Evolutionary conservation across 2,113 vertebrate species (phyloP), one percentile per base, ranked within the genome.

Genomic region (Malaclemys terrapin): DNA sequence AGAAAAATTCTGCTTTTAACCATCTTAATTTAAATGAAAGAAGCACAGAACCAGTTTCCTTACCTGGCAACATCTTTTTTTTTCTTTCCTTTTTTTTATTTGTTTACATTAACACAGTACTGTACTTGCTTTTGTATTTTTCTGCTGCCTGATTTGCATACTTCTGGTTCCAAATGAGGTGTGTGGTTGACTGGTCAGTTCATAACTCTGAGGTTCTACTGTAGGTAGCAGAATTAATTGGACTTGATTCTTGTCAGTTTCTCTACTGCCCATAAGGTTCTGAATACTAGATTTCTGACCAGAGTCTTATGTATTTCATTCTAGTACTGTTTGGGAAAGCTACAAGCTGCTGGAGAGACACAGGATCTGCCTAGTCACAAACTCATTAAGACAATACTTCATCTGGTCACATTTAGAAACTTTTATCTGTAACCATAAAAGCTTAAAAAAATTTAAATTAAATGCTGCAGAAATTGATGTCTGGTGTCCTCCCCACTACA

Each of bases 311-410:
- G 52, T 83, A 0, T 59, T 52, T 42, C 83, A n/a, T 69, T 82
- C 25, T 50, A 22, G 31, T 82, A 79, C 38, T 78, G 31, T 59
- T 47, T 72, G 62, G 25, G 54, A 76, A 94, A 93, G n/a, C 27
- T 89, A 80, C 91, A 13, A 86, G 49, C 12, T 81, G 53, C 8
- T n/a, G 56, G n/a, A 50, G 16, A 82, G 75, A 45, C 75, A 59
- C 42, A 5, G 87, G 62, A 88, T 78, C 14, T 86, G 69, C 87
- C 88, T 85, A 84, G 0, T 0, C 54, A 50, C 1, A 1, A 11
- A 72, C 50, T 93, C n/a, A 81, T 49, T 31, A 93, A 59, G 45
- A 6, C 89, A 91, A 50, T 29, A 62, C 54, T 89, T 87, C 53
- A 80, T 20, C 76, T 65, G 85, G 52, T 53, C 80, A 22, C 4